phyloP scores from a whole-genome alignment of 2,888 invertebrate species.

The Mellilla xanthometata region DNA sequence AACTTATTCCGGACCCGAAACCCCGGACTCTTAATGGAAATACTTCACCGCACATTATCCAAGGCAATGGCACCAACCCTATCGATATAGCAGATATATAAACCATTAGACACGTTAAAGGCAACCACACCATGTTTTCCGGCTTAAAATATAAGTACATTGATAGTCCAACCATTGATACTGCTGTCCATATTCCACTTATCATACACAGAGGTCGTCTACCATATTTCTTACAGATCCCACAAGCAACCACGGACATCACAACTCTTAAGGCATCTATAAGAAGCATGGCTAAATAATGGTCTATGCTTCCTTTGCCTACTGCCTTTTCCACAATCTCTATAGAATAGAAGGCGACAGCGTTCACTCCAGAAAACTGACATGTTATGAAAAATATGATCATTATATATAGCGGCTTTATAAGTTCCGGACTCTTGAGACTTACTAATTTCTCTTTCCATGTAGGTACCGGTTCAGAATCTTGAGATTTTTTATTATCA shows the following conservation, averaged over 20 bases:
- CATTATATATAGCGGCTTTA: slow-evolving; percentile 84
- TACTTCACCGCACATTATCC: slow-evolving; percentile 89
- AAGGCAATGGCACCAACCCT: slow-evolving; percentile 86
- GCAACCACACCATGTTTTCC: slow-evolving; percentile 71
- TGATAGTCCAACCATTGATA: slow-evolving; percentile 83
- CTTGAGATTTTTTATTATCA: slow-evolving; percentile 60
- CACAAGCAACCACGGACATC: slow-evolving; percentile 84
- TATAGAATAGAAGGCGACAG: slow-evolving; percentile 88
- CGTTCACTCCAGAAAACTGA: slow-evolving; percentile 88
- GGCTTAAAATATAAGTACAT: slow-evolving; percentile 66
- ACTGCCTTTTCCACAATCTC: slow-evolving; percentile 83
- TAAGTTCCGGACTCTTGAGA: slow-evolving; percentile 73
- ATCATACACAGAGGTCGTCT: slow-evolving; percentile 85
- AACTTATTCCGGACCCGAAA: slow-evolving; percentile 85
- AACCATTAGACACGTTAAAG: slow-evolving; percentile 75
- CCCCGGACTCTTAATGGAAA: slow-evolving; percentile 85
- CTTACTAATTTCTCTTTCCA: slow-evolving; percentile 57
- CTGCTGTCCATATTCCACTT: slow-evolving; percentile 84
- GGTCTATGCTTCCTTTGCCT: slow-evolving; percentile 81
- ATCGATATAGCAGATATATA: slow-evolving; percentile 84
- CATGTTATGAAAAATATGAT: slow-evolving; percentile 85
- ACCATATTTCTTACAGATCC: slow-evolving; percentile 83
- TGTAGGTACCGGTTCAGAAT: slow-evolving; percentile 52
- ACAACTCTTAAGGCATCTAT: slow-evolving; percentile 85
- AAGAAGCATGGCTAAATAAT: slow-evolving; percentile 85